Base-by-base conservation (phyloP, 1,140 invertebrate genomes). In the Drosophila teissieri region DNA sequence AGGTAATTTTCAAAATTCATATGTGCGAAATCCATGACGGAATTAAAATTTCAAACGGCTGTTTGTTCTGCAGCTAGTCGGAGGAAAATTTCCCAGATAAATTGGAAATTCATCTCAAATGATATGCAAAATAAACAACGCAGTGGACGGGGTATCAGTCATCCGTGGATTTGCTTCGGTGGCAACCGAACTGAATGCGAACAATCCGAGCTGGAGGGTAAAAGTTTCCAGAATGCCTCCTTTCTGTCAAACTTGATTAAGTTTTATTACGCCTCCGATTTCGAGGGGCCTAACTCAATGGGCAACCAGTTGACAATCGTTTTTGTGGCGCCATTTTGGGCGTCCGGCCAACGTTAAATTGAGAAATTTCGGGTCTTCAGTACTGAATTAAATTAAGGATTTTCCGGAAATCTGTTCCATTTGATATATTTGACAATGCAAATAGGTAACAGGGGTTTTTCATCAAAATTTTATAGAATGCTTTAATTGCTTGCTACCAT, bases 51-150 rank as follows among this genome's bases (percentile, higher is more conserved):
- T 48, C 44, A 65, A 68, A 34, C 64, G 36, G 36, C n/a, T 56
- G 64, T 48, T 27, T 45, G 73, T 19, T 14, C 45, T 52, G 40
- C 34, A 27, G 49, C 58, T 46, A 42, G 70, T 40, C 49, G 51
- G 39, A 12, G 69, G 34, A 64, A 51, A 51, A 55, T 34, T 39
- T 64, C 36, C 57, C 48, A 14, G 45, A 48, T 34, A 68, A 70
- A 45, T 72, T 63, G 70, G 10, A 68, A 70, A 34, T 57, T 67
- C 65, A 72, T 55, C 78, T 62, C 77, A 76, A 79, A 80, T 75
- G 79, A 83, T 88, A 76, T 61, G 79, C 70, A 79, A 79, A 76
- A 69, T 75, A 88, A 86, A 82, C 53, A 82, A 46, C 53, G 69
- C 61, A n/a, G 60, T 70, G 61, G 69, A 54, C 69, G 42, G 37